These are phyloP conservation scores for Bembecia ichneumoniformis DNA, from an alignment of 2,888 invertebrate genomes.

Conservation along the genomic window DNA sequence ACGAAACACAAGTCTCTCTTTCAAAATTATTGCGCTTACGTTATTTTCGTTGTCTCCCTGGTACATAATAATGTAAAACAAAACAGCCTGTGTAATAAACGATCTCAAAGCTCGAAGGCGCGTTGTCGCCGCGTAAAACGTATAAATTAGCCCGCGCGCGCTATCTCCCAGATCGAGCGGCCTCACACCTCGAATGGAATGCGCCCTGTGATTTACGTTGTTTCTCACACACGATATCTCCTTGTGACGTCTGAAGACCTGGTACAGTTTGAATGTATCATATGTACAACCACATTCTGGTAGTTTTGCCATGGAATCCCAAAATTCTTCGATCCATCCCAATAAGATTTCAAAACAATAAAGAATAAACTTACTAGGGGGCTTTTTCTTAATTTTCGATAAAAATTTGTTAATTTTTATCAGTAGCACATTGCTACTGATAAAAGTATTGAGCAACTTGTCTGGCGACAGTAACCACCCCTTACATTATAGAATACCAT, in stretches of 20 bases:
- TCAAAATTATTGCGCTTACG: too few relatives aligned
- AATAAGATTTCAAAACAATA: too few relatives aligned
- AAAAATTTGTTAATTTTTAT: too few relatives aligned
- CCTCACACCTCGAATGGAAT: constrained; percentile 70
- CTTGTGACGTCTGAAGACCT: constrained; percentile 40
- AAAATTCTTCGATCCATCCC: too few relatives aligned
- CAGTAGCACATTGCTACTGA: too few relatives aligned
- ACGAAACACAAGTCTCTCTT: not conserved
- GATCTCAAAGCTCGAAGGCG: constrained; percentile 37
- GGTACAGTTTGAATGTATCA: constrained; percentile 21
- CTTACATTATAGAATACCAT: too few relatives aligned
- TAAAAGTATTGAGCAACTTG: too few relatives aligned
- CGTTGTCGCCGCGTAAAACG: constrained; percentile 69
- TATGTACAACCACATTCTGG: too few relatives aligned
- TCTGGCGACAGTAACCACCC: too few relatives aligned
- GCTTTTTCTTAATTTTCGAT: too few relatives aligned
- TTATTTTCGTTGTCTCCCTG: not conserved
- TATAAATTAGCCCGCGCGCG: constrained; percentile 62
- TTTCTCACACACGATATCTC: constrained; percentile 47
- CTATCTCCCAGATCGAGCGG: constrained; percentile 61
- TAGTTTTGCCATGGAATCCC: too few relatives aligned
- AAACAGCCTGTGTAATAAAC: constrained; percentile 33
- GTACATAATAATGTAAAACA: not conserved
- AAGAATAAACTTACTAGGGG: too few relatives aligned
- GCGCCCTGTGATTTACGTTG: constrained; percentile 51